phyloP scores from a whole-genome alignment of 2,113 vertebrate species.

The Sinocyclocheilus rhinocerous region DNA sequence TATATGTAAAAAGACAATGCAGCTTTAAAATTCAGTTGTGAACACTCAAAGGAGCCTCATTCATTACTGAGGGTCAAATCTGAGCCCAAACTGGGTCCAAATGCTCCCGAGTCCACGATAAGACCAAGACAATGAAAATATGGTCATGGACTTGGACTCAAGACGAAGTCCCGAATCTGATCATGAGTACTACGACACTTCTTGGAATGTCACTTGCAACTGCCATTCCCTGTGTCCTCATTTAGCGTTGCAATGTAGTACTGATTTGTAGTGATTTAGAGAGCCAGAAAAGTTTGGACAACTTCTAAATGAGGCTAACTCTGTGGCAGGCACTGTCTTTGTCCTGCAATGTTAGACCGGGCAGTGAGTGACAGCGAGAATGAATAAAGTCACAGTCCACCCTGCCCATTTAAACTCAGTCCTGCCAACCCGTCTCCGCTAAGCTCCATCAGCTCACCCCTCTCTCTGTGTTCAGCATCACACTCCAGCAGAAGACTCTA shows the following conservation, averaged over 20 bases:
- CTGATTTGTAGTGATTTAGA: not conserved
- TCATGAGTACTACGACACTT: not conserved
- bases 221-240: not conserved
- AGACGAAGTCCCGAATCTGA: too few species aligned
- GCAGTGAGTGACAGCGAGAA: not conserved
- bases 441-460: not conserved
- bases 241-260: not conserved
- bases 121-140: not conserved
- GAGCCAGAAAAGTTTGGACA: constrained; percentile 2
- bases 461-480: not conserved
- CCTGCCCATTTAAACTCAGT: not conserved
- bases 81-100: not conserved
- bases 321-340: not conserved
- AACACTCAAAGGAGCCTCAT: not conserved
- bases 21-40: too few species aligned
- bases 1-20: too few species aligned
- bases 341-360: not conserved
- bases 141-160: too few species aligned
- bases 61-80: not conserved
- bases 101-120: not conserved
- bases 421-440: not conserved
- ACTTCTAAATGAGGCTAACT: not conserved
- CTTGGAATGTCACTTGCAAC: not conserved
- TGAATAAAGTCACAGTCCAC: constrained; percentile 2
- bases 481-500: constrained; percentile 29